Percentiles rank a stretch among this genome's conserved stretches.
These are phyloP conservation scores for Perizoma flavofasciatum DNA, from an alignment of 2,888 invertebrate genomes.

Conservation along the genomic window DNA sequence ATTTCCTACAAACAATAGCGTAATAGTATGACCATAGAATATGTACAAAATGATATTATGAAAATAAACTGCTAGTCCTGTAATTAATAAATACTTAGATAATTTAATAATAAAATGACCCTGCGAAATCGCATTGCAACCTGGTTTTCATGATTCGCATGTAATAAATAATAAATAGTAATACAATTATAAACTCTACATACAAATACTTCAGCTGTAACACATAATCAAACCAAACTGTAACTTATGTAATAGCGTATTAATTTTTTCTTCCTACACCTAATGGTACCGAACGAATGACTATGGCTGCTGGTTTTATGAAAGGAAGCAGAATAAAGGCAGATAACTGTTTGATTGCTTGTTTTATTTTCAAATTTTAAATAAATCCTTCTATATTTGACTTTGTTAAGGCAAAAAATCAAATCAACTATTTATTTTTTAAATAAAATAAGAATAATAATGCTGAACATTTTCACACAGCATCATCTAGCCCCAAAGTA, in stretches of 20 bases:
- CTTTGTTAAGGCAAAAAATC: no score
- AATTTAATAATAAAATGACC: constrained; percentile 53
- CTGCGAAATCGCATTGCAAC: constrained; percentile 77
- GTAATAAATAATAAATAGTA: constrained; percentile 77
- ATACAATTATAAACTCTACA: constrained; percentile 77
- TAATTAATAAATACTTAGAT: constrained; percentile 55
- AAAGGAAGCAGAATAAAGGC: constrained; percentile 81
- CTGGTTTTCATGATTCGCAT: constrained; percentile 82
- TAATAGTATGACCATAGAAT: constrained; percentile 78
- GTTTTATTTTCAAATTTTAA: constrained; percentile 62
- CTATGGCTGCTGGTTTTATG: constrained; percentile 81
- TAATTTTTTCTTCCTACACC: constrained; percentile 79
- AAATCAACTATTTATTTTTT: no score
- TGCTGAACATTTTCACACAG: no score
- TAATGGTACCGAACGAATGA: constrained; percentile 81
- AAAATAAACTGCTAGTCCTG: constrained; percentile 79
- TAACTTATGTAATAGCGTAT: constrained; percentile 82
- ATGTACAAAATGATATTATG: constrained; percentile 78
- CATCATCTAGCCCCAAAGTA: no score
- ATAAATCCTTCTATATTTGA: not conserved
- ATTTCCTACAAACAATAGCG: constrained; percentile 77
- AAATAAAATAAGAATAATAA: no score
- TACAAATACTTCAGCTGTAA: constrained; percentile 78
- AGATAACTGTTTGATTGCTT: constrained; percentile 81
- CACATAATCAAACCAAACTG: constrained; percentile 83